phyloP scores from a whole-genome alignment of 2,113 vertebrate species.

The Centrocercus urophasianus region DNA sequence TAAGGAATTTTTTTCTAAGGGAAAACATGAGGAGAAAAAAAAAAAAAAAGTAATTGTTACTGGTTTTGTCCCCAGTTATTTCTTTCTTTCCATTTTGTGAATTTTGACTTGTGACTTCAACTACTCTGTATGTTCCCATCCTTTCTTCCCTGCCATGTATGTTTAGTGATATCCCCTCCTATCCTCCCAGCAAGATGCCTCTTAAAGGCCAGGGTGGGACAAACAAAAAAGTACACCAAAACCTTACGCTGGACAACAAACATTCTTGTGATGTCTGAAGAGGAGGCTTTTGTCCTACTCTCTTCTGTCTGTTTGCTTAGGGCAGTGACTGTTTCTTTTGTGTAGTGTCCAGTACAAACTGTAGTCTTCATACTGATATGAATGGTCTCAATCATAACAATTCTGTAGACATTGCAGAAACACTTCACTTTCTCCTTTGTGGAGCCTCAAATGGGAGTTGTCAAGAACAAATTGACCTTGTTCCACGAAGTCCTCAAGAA shows the following conservation, averaged over 20 bases:
- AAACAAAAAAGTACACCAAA: neutral
- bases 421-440: slow-evolving; percentile 95
- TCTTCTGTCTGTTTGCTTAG: neutral
- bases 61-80: neutral
- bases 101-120: neutral
- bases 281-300: neutral
- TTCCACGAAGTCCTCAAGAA: slow-evolving; percentile 97
- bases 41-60: neutral
- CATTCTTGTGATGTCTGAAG: rapidly evolving
- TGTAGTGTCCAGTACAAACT: neutral
- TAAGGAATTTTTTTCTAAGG: neutral
- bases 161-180: neutral
- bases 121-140: neutral
- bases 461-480: slow-evolving; percentile 98
- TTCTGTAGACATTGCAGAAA: slow-evolving; percentile 95
- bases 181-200: neutral
- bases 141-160: neutral
- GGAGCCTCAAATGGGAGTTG: slow-evolving; percentile 97
- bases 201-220: neutral
- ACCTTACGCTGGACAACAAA: neutral
- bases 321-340: neutral
- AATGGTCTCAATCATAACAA: neutral
- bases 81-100: neutral
- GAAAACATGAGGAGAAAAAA: neutral
- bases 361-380: neutral